A percentile compares a stretch with the other conserved stretches of the same genome.
Conservation (phyloP, 2,888 invertebrate genomes). For the Athrips mouffetella region DNA sequence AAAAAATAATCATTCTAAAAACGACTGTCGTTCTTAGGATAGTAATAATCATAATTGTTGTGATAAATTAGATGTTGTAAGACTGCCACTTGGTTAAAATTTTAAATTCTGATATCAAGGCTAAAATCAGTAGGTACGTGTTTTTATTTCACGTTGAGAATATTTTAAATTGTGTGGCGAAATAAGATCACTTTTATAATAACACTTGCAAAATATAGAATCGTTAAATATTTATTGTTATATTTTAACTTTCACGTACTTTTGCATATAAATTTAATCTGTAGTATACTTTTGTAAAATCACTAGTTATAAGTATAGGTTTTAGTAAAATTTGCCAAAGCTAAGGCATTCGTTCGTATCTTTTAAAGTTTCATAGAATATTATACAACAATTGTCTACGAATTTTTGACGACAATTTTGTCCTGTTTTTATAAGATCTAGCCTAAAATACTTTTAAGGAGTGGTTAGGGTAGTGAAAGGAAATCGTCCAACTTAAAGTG, state of each 20-base stretch:
- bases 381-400: constrained; percentile 62
- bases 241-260: background rate
- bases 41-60: constrained; percentile 51
- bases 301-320: constrained; percentile 2
- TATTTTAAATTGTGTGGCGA: background rate
- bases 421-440: constrained; percentile 53
- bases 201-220: constrained; percentile 71
- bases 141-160: background rate
- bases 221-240: constrained; percentile 41
- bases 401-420: constrained; percentile 71
- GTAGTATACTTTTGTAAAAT: constrained; percentile 19
- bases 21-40: constrained; percentile 69
- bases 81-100: constrained; percentile 2
- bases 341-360: constrained; percentile 37
- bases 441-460: constrained; percentile 29
- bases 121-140: background rate
- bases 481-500: constrained; percentile 52
- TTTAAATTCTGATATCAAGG: background rate
- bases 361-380: constrained; percentile 43
- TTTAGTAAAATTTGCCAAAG: constrained; percentile 41
- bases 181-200: constrained; percentile 41
- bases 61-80: constrained; percentile 51
- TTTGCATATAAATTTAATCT: constrained; percentile 1
- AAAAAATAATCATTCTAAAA: constrained; percentile 48
- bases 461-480: constrained; percentile 29